A percentile compares a stretch with the other conserved stretches of the same genome.
Evolutionary conservation across 1,140 invertebrate genomes (phyloP).

Genomic region (Meloidogyne floridensis): DNA sequence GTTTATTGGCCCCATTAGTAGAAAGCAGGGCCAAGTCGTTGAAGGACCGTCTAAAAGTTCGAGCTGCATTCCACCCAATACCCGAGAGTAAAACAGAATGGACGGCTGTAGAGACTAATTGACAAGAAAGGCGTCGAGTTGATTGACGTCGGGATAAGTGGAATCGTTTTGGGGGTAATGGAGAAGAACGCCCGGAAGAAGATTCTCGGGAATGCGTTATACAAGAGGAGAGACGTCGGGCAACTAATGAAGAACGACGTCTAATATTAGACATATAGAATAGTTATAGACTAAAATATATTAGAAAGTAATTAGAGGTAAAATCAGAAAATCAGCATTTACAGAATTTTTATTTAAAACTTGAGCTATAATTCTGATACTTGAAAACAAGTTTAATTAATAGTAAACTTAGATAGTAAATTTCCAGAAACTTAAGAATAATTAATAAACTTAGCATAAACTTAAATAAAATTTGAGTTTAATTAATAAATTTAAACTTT

Average conservation of each 20-base stretch:
- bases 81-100: slow-evolving; percentile 22
- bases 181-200: slow-evolving; percentile 4
- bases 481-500: too few relatives aligned
- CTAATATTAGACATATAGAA: not conserved
- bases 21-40: slow-evolving; percentile 12
- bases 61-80: slow-evolving; percentile 11
- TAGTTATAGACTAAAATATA: too few relatives aligned
- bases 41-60: slow-evolving; percentile 14
- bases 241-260: not conserved
- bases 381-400: too few relatives aligned
- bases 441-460: too few relatives aligned
- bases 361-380: too few relatives aligned
- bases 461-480: too few relatives aligned
- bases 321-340: too few relatives aligned
- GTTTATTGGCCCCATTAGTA: not conserved
- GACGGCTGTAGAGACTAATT: not conserved
- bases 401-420: too few relatives aligned
- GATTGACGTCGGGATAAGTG: slow-evolving; percentile 17
- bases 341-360: too few relatives aligned
- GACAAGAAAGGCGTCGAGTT: slow-evolving; percentile 3
- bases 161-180: slow-evolving; percentile 6
- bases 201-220: slow-evolving; percentile 5
- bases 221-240: slow-evolving; percentile 1
- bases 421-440: too few relatives aligned
- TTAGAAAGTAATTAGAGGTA: too few relatives aligned